phyloP scores from a whole-genome alignment of 2,888 invertebrate species.

The Drosophila phalerata region DNA sequence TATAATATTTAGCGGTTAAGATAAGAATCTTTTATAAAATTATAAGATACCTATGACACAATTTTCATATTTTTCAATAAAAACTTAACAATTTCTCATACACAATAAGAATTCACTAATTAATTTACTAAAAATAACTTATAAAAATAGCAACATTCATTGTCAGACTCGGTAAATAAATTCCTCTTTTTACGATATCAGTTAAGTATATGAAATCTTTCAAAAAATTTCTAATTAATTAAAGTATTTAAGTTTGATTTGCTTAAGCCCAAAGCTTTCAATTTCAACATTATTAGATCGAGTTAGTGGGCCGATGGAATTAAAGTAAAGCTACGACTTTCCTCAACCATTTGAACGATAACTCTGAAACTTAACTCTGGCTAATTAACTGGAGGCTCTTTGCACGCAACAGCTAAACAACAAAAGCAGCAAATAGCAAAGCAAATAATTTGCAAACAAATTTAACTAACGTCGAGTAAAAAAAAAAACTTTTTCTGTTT shows the following conservation, averaged over 20 bases:
- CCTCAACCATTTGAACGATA: constrained; percentile 18
- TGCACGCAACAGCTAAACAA: constrained; percentile 40
- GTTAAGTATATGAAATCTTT: too few relatives aligned
- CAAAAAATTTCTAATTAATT: too few relatives aligned
- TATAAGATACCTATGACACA: too few relatives aligned
- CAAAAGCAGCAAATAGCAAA: constrained; percentile 41
- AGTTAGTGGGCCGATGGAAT: neutral
- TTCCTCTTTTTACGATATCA: too few relatives aligned
- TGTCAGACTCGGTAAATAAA: too few relatives aligned
- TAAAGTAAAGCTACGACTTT: constrained; percentile 54
- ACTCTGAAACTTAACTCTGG: constrained; percentile 39
- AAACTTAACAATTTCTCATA: too few relatives aligned
- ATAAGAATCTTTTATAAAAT: neutral
- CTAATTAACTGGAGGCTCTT: constrained; percentile 63
- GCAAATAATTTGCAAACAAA: constrained; percentile 70
- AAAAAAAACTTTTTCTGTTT: constrained; percentile 53
- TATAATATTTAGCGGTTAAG: constrained; percentile 1
- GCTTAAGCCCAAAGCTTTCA: neutral
- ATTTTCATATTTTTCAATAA: too few relatives aligned
- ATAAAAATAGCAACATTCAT: too few relatives aligned
- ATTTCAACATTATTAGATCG: neutral
- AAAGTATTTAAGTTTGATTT: neutral
- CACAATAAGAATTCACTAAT: too few relatives aligned
- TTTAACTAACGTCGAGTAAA: constrained; percentile 60
- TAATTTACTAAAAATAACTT: too few relatives aligned